These are phyloP conservation scores for Mya arenaria DNA, from an alignment of 1,140 invertebrate genomes.

Conservation along the genomic window DNA sequence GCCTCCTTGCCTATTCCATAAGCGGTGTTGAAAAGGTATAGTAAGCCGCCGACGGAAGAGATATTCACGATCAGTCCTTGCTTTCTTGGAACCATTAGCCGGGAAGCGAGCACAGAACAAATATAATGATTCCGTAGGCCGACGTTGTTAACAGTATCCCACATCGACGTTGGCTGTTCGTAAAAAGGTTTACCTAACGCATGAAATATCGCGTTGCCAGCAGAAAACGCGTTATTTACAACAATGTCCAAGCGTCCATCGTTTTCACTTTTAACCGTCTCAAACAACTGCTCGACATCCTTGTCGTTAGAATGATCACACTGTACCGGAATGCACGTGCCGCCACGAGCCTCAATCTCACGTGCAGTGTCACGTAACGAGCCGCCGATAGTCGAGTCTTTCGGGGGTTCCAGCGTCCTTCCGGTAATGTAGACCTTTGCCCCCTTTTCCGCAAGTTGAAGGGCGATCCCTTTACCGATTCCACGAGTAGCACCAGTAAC, in stretches of 20 bases:
- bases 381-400: conserved; percentile 23
- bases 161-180: conserved; percentile 74
- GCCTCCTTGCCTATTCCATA: conserved; percentile 82
- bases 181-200: conserved; percentile 77
- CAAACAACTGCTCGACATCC: conserved; percentile 80
- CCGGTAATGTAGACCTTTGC: conserved; percentile 81
- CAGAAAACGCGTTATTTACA: conserved; percentile 83
- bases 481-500: conserved; percentile 81
- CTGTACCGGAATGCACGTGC: conserved; percentile 78
- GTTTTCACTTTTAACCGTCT: conserved; percentile 79
- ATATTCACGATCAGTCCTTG: conserved; percentile 82
- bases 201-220: conserved; percentile 73
- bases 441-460: conserved; percentile 79
- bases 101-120: conserved; percentile 80
- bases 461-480: conserved; percentile 81
- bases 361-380: conserved; percentile 32
- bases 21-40: conserved; percentile 80
- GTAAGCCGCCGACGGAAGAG: conserved; percentile 81
- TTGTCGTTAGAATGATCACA: conserved; percentile 81
- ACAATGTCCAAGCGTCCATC: conserved; percentile 81
- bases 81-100: conserved; percentile 79
- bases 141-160: conserved; percentile 82
- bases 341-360: conserved; percentile 70
- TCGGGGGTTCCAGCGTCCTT: conserved; percentile 28
- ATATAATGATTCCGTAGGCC: conserved; percentile 82